Base-by-base conservation (phyloP, 2,113 vertebrate genomes). In the Daphoenositta chrysoptera region DNA sequence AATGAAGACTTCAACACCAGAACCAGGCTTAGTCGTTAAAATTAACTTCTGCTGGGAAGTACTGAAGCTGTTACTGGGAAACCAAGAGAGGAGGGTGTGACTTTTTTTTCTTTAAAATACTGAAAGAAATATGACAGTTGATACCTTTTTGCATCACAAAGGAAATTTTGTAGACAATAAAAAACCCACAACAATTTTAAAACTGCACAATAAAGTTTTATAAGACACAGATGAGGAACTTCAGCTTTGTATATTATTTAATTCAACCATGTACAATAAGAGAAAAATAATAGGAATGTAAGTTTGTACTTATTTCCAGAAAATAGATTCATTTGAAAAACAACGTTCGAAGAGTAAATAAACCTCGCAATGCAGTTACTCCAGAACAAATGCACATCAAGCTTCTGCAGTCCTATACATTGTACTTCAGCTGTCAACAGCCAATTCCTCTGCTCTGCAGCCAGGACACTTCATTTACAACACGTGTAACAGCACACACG, bases 291-390 rank as follows among this genome's bases (percentile, higher is more conserved):
- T 33, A 94, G 95, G 96, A 97, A 97, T 90, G 82, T 87, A 97
- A 94, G 96, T 97, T 96, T 96, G 94, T 91, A 97, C 75, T 93
- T 90, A 96, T 97, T 97, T 97, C 96, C 94, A 97, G 97, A 94
- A 97, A 95, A 95, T 73, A 94, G 90, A 97, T 84, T 94, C 87
- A 92, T 97, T 82, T 94, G 89, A 97, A 93, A 96, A 96, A 96
- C 33, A 90, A 37, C 16, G 30, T 88, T 88, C 3, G 9, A 80
- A 81, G 68, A 70, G 93, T 82, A 96, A 96, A 96, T 95, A 90
- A 90, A 89, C 61, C 65, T 93, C 94, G 96, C 84, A 97, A 97
- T 92, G 81, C 47, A 94, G 57, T 94, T 92, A 95, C 81, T 96
- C 96, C 70, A 93, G 75, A 88, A 96, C 90, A 97, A 98, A 97